Conservation (phyloP, 2,888 invertebrate genomes). For the Pollenia labialis region DNA sequence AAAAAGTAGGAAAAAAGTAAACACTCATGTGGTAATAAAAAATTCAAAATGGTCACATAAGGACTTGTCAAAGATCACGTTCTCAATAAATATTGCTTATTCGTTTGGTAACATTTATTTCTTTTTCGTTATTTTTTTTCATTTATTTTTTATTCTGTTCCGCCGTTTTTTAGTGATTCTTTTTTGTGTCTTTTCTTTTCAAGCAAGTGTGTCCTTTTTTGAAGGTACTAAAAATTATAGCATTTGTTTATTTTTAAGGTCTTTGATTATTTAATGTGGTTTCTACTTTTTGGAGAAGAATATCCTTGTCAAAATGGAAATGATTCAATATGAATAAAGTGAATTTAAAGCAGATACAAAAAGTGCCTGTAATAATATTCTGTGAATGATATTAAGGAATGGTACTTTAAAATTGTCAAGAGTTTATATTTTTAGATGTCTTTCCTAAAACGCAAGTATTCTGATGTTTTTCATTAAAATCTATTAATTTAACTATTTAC, state of each 20-base stretch:
- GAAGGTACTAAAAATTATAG: constrained; percentile 5
- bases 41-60: constrained; percentile 84
- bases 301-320: no score
- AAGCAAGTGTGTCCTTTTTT: constrained; percentile 45
- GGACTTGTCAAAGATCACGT: constrained; percentile 84
- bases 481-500: no score
- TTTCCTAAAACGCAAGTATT: no score
- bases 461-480: no score
- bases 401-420: no score
- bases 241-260: constrained; percentile 26
- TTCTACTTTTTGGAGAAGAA: no score
- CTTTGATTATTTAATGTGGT: no score
- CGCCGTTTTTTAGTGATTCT: constrained; percentile 43
- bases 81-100: constrained; percentile 84
- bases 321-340: no score
- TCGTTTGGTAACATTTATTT: constrained; percentile 73
- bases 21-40: constrained; percentile 79
- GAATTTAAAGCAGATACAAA: no score
- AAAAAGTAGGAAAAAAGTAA: constrained; percentile 9
- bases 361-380: no score
- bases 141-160: not conserved
- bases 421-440: no score
- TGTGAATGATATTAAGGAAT: no score
- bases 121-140: constrained; percentile 41
- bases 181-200: constrained; percentile 25